A percentile compares a stretch with the other conserved stretches of the same genome.
Conservation (phyloP, 2,113 vertebrate genomes). For the Chionomys nivalis region DNA sequence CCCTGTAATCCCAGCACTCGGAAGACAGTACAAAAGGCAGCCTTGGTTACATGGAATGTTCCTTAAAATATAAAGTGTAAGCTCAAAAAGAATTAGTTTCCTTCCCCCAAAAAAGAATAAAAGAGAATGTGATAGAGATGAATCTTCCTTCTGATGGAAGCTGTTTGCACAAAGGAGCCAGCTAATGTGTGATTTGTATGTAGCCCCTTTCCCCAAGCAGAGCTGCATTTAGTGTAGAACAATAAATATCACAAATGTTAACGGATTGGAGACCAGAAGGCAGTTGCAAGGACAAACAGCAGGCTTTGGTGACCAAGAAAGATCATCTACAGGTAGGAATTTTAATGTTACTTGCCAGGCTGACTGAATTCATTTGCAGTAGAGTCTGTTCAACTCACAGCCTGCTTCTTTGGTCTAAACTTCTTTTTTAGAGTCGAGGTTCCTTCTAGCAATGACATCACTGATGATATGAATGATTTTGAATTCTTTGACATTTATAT, state of each 20-base stretch:
- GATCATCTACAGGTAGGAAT: neutral
- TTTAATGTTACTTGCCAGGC: neutral
- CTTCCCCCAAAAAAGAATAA: neutral
- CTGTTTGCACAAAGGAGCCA: neutral
- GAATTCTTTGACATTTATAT: neutral
- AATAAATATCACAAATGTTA: neutral
- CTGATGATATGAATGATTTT: neutral
- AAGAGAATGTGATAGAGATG: neutral
- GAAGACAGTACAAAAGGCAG: neutral
- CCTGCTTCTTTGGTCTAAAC: neutral
- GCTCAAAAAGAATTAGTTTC: neutral
- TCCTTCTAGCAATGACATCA: neutral
- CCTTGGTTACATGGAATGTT: no score
- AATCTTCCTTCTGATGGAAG: neutral
- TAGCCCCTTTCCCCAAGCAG: neutral
- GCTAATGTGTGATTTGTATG: neutral
- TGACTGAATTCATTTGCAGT: neutral
- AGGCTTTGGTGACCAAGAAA: neutral
- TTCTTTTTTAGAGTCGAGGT: neutral
- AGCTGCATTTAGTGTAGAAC: neutral
- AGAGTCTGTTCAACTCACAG: neutral
- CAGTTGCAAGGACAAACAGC: neutral
- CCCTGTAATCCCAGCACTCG: neutral
- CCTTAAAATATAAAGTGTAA: neutral
- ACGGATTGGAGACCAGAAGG: neutral